Base-by-base conservation (phyloP, 2,113 vertebrate genomes). In the Strix aluco region DNA sequence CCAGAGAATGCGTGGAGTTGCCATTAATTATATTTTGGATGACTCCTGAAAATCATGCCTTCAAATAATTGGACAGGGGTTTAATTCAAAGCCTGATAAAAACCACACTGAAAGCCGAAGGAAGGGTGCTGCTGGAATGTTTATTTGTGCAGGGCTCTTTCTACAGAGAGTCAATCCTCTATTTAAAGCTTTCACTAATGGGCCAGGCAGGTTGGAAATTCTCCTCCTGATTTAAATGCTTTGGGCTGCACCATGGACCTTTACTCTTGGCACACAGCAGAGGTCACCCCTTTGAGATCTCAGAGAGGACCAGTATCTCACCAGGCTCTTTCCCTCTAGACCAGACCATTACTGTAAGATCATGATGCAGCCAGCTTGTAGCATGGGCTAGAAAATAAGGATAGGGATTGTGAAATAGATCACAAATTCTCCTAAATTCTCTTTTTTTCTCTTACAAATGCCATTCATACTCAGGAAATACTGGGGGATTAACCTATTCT, bases 81-180 rank as follows among this genome's bases (percentile, higher is more conserved):
- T 94, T 91, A 74, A 92, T 94, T 95, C 82, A 75, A 92, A 92
- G 83, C 61, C 94, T 95, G 92, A 92, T 93, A 90, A 88, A 92
- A 92, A 95, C 17, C 94, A 86, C 83, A 90, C 57, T 93, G 86
- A 69, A 49, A 69, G 80, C 38, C 0, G 5, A 71, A 83, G 86
- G 80, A 94, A 90, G 88, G 90, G 86, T 95, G 91, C 88, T 81
- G 94, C 83, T 66, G 83, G 63, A 72, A 65, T n/a, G 82, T 90
- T 95, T 93, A 51, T 95, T 93, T 92, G 92, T 46, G 65, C 71
- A 44, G 72, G 23, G 42, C 63, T 95, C 69, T 32, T 61, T 51
- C 84, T 65, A 23, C 17, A 5, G 59, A 92, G 52, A 88, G 69
- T 51, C 86, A 71, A 46, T 63, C 86, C 75, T 86, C 69, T 84